phyloP scores from a whole-genome alignment of 2,797 vertebrate species.

The Amblyraja radiata region DNA sequence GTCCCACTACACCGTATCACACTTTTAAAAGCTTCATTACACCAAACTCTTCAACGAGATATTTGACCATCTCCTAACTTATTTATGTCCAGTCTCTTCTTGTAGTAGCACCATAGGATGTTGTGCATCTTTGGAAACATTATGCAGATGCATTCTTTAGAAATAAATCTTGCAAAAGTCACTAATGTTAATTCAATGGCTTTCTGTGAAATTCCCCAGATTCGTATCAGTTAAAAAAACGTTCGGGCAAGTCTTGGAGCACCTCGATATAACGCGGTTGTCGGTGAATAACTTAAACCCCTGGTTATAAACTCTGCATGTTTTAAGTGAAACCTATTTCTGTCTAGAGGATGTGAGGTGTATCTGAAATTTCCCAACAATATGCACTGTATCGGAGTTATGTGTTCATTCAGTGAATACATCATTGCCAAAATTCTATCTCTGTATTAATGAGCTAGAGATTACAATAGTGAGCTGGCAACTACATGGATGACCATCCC shows the following conservation, averaged over 20 bases:
- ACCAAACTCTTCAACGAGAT: background rate
- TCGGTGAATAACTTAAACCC: too few relatives aligned
- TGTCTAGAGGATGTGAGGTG: too few relatives aligned
- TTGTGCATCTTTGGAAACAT: background rate
- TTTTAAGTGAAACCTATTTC: too few relatives aligned
- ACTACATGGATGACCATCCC: too few relatives aligned
- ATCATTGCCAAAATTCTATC: background rate
- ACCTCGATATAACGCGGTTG: too few relatives aligned
- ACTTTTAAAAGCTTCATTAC: background rate
- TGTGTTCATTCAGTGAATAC: background rate
- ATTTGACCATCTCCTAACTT: background rate
- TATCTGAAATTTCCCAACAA: too few relatives aligned
- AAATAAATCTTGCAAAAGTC: background rate
- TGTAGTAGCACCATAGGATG: background rate
- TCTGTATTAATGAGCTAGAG: background rate
- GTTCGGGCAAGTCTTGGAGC: background rate
- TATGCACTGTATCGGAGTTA: too few relatives aligned
- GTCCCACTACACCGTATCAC: too few relatives aligned
- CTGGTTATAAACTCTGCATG: too few relatives aligned
- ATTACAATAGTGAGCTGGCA: background rate
- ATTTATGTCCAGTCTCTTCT: background rate
- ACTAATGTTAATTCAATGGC: background rate
- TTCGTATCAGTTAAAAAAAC: background rate
- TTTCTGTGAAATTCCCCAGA: background rate
- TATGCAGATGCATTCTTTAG: background rate